Percentiles rank a stretch among this genome's conserved stretches.
Conservation (phyloP, 2,888 invertebrate genomes). For the Pristionchus mayeri region DNA sequence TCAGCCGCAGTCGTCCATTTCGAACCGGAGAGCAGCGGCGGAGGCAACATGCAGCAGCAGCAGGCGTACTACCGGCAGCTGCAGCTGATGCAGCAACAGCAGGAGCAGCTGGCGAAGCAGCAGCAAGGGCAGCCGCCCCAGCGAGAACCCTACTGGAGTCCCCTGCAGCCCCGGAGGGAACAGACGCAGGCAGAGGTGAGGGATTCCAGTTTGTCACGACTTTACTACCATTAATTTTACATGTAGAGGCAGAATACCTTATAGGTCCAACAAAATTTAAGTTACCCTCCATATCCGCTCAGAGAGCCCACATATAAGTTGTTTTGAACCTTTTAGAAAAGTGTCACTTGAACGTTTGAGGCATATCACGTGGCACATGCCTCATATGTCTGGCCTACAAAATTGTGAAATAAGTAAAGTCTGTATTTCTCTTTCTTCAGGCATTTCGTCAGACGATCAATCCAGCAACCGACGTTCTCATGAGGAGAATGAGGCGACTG, state of each 20-base stretch:
- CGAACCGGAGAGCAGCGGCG: neutral
- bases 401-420: no score
- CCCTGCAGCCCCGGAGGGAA: neutral
- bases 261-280: no score
- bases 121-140: slow-evolving; percentile 16
- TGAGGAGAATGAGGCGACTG: slow-evolving; percentile 24
- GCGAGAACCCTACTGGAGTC: slow-evolving; percentile 4
- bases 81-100: neutral
- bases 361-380: no score
- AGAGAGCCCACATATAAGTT: no score
- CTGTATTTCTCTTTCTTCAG: slow-evolving; percentile 9
- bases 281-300: neutral
- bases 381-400: no score
- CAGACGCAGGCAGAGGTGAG: neutral
- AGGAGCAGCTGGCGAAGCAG: neutral
- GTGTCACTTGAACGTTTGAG: neutral
- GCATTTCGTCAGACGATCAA: neutral
- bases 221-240: no score
- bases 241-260: no score
- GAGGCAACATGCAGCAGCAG: neutral
- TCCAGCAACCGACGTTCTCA: neutral
- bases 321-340: no score
- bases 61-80: neutral
- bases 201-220: neutral
- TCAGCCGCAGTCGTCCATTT: neutral